A percentile compares a stretch with the other conserved stretches of the same genome.
These are phyloP conservation scores for Oncopodura yosiiana DNA, from an alignment of 1,140 invertebrate species.

Conservation along the genomic window DNA sequence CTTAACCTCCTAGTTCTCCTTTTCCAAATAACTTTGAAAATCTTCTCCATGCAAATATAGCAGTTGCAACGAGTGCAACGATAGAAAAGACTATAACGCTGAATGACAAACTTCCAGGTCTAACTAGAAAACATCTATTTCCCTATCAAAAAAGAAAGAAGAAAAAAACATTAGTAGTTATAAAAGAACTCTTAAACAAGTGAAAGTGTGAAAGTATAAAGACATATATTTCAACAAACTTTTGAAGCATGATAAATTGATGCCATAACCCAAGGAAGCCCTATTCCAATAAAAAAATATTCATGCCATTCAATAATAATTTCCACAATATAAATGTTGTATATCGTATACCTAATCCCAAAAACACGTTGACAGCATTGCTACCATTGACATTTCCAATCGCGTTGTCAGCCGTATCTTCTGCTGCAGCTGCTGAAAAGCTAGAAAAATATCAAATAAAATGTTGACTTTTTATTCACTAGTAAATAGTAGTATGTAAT, in stretches of 20 bases:
- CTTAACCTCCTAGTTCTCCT: conserved; percentile 19
- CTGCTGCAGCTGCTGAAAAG: conserved; percentile 55
- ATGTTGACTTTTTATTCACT: too few species aligned
- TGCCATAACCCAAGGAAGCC: not conserved
- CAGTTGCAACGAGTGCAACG: conserved; percentile 3
- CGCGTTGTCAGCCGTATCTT: conserved; percentile 58
- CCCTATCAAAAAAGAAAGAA: not conserved
- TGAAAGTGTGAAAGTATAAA: not conserved
- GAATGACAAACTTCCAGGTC: conserved; percentile 7
- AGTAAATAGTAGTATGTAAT: too few species aligned
- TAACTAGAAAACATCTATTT: conserved; percentile 13
- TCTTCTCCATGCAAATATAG: not conserved
- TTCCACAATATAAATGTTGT: too few species aligned
- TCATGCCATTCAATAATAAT: not conserved
- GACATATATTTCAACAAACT: not conserved
- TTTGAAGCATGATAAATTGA: not conserved
- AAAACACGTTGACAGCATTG: conserved; percentile 59
- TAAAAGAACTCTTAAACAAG: not conserved
- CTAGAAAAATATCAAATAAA: too few species aligned
- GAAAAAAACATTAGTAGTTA: not conserved
- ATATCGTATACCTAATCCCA: conserved; percentile 53
- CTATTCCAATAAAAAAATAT: not conserved
- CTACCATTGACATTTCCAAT: conserved; percentile 64
- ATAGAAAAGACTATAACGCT: conserved; percentile 7
- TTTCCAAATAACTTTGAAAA: conserved; percentile 5